Evolutionary conservation across 2,888 invertebrate species (phyloP), one percentile per base, ranked within the genome.

Genomic region (Tachina grossa): DNA sequence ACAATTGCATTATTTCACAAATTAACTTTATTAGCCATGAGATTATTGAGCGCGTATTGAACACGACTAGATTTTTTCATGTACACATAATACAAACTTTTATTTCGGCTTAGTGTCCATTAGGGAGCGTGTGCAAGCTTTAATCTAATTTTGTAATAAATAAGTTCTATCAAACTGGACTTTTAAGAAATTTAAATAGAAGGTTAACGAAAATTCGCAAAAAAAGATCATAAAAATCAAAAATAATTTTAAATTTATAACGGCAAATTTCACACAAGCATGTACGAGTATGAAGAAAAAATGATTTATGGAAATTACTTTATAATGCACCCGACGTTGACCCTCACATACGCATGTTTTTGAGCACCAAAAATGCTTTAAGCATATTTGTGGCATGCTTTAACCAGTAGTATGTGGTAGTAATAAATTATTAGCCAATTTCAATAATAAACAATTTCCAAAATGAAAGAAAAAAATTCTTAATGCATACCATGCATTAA

Each of bases 311-410:
- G 71, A 79, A 79, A 83, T 85, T 76, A 55, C 66, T 83, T 85
- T 81, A 71, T 53, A 76, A 76, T 71, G 75, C 82, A 83, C 51
- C 83, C 71, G 59, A 61, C 10, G 59, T 74, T 85, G 85, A 85
- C 79, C 85, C 85, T 85, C 85, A 85, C 83, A 85, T 85, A 85
- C 82, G 82, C 75, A 85, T 81, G 43, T 74, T 74, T 63, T 45
- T 72, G 9, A 49, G 11, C 53, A 45, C 16, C 31, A 14, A 76
- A 75, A 80, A 65, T 74, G 81, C 71, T 66, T 16, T 14, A 69
- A 61, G 61, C 81, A 49, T 53, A 63, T 69, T 82, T 77, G 72
- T 81, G 84, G 81, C 81, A 84, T 81, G 81, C 81, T 71, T 76
- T 65, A 72, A 65, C 74, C 85, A 68, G 79, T 83, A 82, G 84